phyloP scores from a whole-genome alignment of 2,797 vertebrate genomes.

The Tadarida brasiliensis region DNA sequence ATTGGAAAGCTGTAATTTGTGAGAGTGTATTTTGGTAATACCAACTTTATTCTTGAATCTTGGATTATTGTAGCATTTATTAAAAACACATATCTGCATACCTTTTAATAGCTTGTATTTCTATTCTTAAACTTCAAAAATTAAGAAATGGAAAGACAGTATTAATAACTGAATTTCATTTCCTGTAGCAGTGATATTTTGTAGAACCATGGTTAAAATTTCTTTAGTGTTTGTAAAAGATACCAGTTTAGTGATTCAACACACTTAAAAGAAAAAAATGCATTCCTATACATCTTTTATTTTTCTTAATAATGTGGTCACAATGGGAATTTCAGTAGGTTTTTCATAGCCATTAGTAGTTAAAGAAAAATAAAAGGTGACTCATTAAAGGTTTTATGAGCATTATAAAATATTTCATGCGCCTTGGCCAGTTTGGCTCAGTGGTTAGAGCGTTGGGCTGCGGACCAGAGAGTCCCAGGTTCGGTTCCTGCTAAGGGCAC shows the following conservation, averaged over 20 bases:
- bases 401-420: neutral
- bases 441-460: too few species aligned
- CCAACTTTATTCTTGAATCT: neutral
- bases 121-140: conserved; percentile 44
- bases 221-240: conserved; percentile 38
- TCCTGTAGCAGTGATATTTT: neutral
- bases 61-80: conserved; percentile 34
- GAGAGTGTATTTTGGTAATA: conserved; percentile 43
- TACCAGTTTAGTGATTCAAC: neutral
- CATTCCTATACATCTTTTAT: neutral
- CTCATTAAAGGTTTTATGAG: neutral
- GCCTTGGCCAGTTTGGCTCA: too few species aligned
- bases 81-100: neutral
- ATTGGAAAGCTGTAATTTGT: conserved; percentile 33
- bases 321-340: neutral
- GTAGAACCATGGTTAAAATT: neutral
- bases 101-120: neutral
- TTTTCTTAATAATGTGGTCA: neutral
- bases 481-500: too few species aligned
- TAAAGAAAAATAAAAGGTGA: neutral
- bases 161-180: conserved; percentile 16
- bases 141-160: neutral
- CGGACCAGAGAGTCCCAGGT: too few species aligned
- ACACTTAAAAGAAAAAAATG: neutral
- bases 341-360: conserved; percentile 5